Conservation (phyloP, 2,797 vertebrate species). For the Gephyroberyx darwinii region DNA sequence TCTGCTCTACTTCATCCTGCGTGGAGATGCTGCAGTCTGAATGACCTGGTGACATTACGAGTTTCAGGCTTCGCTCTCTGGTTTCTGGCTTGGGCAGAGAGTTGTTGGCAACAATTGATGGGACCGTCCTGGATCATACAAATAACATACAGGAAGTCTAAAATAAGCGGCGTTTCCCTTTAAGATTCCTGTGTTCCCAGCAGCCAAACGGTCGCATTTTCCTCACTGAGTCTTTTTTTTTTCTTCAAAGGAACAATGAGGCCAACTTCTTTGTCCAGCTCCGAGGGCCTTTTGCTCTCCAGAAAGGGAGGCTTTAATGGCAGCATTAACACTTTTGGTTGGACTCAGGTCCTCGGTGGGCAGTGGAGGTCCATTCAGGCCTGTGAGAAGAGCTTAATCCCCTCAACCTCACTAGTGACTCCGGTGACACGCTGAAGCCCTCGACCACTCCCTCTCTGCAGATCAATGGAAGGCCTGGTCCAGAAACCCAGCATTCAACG, state of each 20-base stretch:
- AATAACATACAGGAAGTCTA: slow-evolving; percentile 16
- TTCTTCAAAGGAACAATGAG: slow-evolving; percentile 37
- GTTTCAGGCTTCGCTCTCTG: not conserved
- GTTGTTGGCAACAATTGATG: slow-evolving; percentile 25
- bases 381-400: slow-evolving; percentile 36
- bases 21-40: not conserved
- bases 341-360: slow-evolving; percentile 14
- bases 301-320: slow-evolving; percentile 12
- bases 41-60: slow-evolving; percentile 13
- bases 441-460: slow-evolving; percentile 30
- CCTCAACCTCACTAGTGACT: slow-evolving; percentile 35
- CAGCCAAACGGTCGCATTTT: slow-evolving; percentile 15
- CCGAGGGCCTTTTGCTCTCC: not conserved
- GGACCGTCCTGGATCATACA: not conserved
- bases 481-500: not conserved
- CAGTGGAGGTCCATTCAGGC: slow-evolving; percentile 32
- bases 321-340: slow-evolving; percentile 25
- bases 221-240: not conserved
- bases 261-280: slow-evolving; percentile 22
- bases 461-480: slow-evolving; percentile 25
- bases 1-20: not conserved
- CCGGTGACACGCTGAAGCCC: slow-evolving; percentile 29
- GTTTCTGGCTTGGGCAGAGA: slow-evolving; percentile 3
- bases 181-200: slow-evolving; percentile 34
- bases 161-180: slow-evolving; percentile 36